Conservation (phyloP, 1,140 invertebrate genomes). For the Tetraneura akinire region DNA sequence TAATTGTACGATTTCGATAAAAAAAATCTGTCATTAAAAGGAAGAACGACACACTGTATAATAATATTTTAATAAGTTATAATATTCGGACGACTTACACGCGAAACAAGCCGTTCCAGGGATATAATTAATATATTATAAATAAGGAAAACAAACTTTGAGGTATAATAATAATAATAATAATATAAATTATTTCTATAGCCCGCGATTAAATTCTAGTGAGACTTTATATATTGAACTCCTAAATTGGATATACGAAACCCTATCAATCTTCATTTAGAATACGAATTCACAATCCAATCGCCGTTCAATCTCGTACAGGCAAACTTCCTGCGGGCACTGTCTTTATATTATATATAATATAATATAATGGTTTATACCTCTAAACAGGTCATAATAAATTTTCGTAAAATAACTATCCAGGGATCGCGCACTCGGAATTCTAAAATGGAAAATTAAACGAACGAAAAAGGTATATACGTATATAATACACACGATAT, state of each 20-base stretch:
- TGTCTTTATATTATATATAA: too few relatives aligned
- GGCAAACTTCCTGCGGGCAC: slow-evolving; percentile 3
- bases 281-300: slow-evolving; percentile 1
- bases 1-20: too few relatives aligned
- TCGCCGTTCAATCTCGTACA: slow-evolving; percentile 6
- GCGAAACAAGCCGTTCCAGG: too few relatives aligned
- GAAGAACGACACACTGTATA: too few relatives aligned
- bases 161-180: too few relatives aligned
- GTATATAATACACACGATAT: too few relatives aligned
- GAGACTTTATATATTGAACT: slow-evolving; percentile 7
- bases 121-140: too few relatives aligned
- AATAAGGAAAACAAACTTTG: too few relatives aligned
- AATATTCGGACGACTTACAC: too few relatives aligned
- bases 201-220: background rate
- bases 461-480: background rate
- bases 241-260: background rate
- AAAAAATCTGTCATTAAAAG: too few relatives aligned
- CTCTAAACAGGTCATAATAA: slow-evolving; percentile 14
- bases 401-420: slow-evolving; percentile 23
- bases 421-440: background rate
- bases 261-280: background rate
- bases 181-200: too few relatives aligned
- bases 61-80: too few relatives aligned
- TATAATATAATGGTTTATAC: background rate
- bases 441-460: slow-evolving; percentile 29